A percentile compares a stretch with the other conserved stretches of the same genome.
Conservation (phyloP, 2,888 invertebrate genomes). For the Heliconius erato region DNA sequence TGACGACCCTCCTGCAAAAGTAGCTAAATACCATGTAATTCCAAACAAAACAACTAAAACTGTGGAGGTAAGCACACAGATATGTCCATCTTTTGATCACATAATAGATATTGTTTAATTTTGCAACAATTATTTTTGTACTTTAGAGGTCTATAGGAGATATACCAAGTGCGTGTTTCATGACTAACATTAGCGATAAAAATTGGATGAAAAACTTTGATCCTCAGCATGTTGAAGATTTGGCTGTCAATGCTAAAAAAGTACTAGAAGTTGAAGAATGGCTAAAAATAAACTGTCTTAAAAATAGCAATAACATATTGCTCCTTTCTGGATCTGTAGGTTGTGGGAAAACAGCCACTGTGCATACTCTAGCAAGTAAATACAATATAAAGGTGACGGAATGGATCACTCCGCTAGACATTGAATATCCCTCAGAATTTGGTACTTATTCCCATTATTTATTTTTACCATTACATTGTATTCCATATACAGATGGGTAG, state of each 20-base stretch:
- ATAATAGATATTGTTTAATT: not conserved
- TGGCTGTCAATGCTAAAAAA: slow-evolving; percentile 92
- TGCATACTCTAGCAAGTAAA: slow-evolving; percentile 88
- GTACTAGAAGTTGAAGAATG: slow-evolving; percentile 90
- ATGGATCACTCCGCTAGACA: slow-evolving; percentile 93
- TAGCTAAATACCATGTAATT: slow-evolving; percentile 54
- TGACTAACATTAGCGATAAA: slow-evolving; percentile 54
- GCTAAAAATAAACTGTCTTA: slow-evolving; percentile 79
- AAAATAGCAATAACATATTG: slow-evolving; percentile 83
- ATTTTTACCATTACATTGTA: not conserved
- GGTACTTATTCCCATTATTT: slow-evolving; percentile 59
- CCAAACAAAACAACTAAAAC: slow-evolving; percentile 38
- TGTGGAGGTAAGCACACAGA: slow-evolving; percentile 47
- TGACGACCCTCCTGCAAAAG: slow-evolving; percentile 62
- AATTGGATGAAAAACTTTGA: slow-evolving; percentile 88
- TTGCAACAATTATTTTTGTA: slow-evolving; percentile 3
- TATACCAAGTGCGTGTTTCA: slow-evolving; percentile 18
- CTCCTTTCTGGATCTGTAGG: slow-evolving; percentile 94
- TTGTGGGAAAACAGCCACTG: slow-evolving; percentile 92
- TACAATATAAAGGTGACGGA: slow-evolving; percentile 88
- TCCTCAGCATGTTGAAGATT: slow-evolving; percentile 86
- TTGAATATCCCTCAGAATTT: slow-evolving; percentile 85
- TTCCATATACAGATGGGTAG: too few relatives aligned
- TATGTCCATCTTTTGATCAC: not conserved
- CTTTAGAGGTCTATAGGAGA: slow-evolving; percentile 22